These are phyloP conservation scores for Sebastes itinus DNA, from an alignment of 2,797 vertebrate genomes.

Conservation along the genomic window DNA sequence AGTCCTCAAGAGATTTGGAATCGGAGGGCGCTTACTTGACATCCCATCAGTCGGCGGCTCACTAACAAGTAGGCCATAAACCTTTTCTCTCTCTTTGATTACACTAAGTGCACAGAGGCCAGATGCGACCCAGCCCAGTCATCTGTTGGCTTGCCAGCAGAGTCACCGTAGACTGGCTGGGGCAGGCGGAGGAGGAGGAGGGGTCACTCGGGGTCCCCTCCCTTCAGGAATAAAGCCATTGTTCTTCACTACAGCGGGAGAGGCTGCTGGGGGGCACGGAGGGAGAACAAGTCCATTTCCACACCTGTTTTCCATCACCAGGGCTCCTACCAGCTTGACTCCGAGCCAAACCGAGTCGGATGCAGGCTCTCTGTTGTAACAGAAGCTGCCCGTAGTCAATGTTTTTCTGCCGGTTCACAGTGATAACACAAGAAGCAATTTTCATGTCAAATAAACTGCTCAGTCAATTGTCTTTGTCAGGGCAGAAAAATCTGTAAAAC, in stretches of 20 bases:
- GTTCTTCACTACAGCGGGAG: constrained; percentile 73
- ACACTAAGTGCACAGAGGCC: constrained; percentile 80
- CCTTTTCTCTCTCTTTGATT: constrained; percentile 78
- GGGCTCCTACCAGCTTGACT: constrained; percentile 46
- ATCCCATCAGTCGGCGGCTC: constrained; percentile 73
- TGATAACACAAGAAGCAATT: background rate
- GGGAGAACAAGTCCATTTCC: constrained; percentile 66
- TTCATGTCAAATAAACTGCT: background rate
- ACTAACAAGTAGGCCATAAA: constrained; percentile 77
- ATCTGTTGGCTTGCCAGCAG: constrained; percentile 69
- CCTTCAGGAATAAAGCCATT: constrained; percentile 72
- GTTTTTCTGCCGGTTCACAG: background rate
- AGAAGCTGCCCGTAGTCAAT: background rate
- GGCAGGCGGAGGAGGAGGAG: background rate
- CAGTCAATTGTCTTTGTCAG: background rate
- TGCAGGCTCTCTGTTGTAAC: background rate
- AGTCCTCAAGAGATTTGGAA: constrained; percentile 62
- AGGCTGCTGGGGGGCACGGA: constrained; percentile 48
- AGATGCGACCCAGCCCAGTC: constrained; percentile 77
- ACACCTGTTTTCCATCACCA: constrained; percentile 72
- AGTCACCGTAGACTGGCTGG: constrained; percentile 41
- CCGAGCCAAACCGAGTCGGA: constrained; percentile 24
- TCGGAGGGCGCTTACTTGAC: constrained; percentile 68
- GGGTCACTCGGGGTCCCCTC: constrained; percentile 44
- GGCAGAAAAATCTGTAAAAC: constrained; percentile 2